These are phyloP conservation scores for Rhinoraja longicauda DNA, from an alignment of 2,797 vertebrate genomes.

Conservation along the genomic window DNA sequence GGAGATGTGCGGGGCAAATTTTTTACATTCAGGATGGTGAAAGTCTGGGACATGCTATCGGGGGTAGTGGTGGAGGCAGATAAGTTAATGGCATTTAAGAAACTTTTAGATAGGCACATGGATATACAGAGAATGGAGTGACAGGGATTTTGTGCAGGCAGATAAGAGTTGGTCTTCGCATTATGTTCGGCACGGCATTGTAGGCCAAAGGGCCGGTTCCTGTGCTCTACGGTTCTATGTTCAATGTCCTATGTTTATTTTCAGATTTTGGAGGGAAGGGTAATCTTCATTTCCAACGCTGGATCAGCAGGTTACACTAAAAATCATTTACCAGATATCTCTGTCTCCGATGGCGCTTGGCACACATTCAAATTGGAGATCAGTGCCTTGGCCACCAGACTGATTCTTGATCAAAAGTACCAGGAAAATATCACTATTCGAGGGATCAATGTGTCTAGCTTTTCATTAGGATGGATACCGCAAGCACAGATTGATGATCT, in stretches of 20 bases:
- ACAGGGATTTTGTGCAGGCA: too few species aligned
- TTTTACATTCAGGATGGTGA: too few species aligned
- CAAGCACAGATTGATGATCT: constrained; percentile 42
- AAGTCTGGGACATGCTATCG: too few species aligned
- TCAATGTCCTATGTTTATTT: background rate
- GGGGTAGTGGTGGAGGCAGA: too few species aligned
- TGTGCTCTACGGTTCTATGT: too few species aligned
- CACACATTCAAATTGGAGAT: constrained; percentile 55
- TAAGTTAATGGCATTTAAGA: too few species aligned
- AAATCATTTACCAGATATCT: constrained; percentile 48
- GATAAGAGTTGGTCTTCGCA: too few species aligned
- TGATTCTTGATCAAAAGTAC: constrained; percentile 52
- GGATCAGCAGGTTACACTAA: constrained; percentile 46
- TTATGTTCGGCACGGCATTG: too few species aligned
- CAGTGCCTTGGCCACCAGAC: constrained; percentile 42
- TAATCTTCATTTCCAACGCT: constrained; percentile 49
- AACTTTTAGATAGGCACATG: too few species aligned
- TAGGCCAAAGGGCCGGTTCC: too few species aligned
- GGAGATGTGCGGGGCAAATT: too few species aligned
- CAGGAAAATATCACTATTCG: constrained; percentile 51
- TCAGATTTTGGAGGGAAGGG: constrained; percentile 58
- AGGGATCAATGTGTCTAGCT: constrained; percentile 49
- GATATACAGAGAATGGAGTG: too few species aligned
- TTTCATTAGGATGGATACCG: constrained; percentile 51
- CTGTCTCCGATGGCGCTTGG: constrained; percentile 59